Evolutionary conservation across 2,113 vertebrate genomes (phyloP).

Genomic region (Ahaetulla prasina): DNA sequence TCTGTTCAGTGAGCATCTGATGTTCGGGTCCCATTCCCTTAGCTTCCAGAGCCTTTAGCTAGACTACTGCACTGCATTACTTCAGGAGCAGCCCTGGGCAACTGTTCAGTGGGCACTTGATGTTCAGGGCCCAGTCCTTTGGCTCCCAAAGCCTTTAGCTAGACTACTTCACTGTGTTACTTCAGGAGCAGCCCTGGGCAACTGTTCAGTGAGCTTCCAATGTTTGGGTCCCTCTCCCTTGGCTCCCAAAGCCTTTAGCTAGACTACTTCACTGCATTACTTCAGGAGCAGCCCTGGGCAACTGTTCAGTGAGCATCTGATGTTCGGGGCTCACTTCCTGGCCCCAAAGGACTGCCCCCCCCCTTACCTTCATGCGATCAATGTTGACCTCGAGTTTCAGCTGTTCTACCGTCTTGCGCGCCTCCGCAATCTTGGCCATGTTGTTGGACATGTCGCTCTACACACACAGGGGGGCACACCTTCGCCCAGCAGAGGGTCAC

Average conservation of each 20-base stretch:
- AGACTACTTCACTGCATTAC: neutral
- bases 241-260: neutral
- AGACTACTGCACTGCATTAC: rapidly evolving
- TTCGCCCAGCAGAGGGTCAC: neutral
- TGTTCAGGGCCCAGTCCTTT: too few species aligned
- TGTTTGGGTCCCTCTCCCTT: too few species aligned
- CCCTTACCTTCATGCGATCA: conserved; percentile 83
- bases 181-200: too few species aligned
- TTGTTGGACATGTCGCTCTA: conserved; percentile 82
- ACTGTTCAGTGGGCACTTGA: too few species aligned
- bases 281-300: neutral
- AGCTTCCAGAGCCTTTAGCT: too few species aligned
- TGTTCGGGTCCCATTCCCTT: too few species aligned
- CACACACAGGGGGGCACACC: too few species aligned
- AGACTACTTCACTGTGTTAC: too few species aligned
- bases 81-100: too few species aligned
- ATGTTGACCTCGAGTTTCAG: conserved; percentile 90
- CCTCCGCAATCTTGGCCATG: conserved; percentile 90
- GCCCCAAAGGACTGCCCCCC: rapidly evolving
- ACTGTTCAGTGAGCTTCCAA: too few species aligned
- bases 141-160: too few species aligned
- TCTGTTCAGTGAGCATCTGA: neutral
- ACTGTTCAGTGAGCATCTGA: neutral
- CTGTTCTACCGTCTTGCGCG: conserved; percentile 85
- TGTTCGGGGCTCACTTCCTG: neutral